These are phyloP conservation scores for Mythimna lalbum DNA, from an alignment of 2,888 invertebrate genomes.

Conservation along the genomic window DNA sequence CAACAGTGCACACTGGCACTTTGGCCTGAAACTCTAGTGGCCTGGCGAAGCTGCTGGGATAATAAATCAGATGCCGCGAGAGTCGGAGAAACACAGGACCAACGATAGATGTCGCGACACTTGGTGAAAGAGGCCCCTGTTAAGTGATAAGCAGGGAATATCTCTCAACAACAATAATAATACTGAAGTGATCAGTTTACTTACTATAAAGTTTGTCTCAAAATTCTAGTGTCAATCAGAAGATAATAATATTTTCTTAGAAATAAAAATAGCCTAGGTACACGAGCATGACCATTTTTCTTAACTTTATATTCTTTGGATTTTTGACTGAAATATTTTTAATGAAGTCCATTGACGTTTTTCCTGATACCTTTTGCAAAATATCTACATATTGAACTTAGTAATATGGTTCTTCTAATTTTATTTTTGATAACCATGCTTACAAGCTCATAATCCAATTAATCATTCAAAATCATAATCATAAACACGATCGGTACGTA, in stretches of 20 bases:
- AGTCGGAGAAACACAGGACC: not conserved
- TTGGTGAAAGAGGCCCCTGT: not conserved
- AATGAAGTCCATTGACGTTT: too few species aligned
- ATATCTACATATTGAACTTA: not conserved
- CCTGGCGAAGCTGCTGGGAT: too few species aligned
- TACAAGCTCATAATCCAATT: not conserved
- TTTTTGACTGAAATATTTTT: not conserved
- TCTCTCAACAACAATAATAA: not conserved
- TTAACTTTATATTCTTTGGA: not conserved
- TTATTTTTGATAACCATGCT: not conserved
- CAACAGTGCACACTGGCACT: not conserved
- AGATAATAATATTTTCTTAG: not conserved
- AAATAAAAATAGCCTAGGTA: not conserved
- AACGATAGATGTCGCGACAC: not conserved
- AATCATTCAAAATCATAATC: conserved; percentile 37
- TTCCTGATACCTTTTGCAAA: not conserved
- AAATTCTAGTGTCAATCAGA: too few species aligned
- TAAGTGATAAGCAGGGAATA: too few species aligned
- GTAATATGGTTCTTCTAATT: not conserved
- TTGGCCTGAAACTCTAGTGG: not conserved
- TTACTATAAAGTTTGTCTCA: too few species aligned
- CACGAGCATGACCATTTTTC: not conserved
- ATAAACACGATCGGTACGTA: conserved; percentile 57
- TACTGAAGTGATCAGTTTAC: not conserved
- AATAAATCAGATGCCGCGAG: not conserved